These are phyloP conservation scores for Volucella inanis DNA, from an alignment of 2,888 invertebrate species.

Conservation along the genomic window DNA sequence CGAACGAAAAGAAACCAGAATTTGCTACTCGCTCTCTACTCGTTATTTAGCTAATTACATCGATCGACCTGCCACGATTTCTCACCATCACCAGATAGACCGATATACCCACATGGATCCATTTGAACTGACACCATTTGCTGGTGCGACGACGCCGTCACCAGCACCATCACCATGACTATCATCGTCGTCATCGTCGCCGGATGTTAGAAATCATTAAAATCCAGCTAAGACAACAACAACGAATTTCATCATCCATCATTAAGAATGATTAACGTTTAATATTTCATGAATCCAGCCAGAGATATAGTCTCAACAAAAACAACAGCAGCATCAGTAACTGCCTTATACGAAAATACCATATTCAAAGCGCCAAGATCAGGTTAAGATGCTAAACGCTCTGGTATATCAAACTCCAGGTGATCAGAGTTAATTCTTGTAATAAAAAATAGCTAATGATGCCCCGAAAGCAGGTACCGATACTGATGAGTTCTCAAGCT, in stretches of 20 bases:
- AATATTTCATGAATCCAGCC: conserved; percentile 71
- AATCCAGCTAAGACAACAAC: conserved; percentile 58
- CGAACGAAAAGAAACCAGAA: conserved; percentile 39
- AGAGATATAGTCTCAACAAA: conserved; percentile 50
- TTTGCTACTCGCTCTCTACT: conserved; percentile 39
- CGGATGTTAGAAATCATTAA: conserved; percentile 71
- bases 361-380: conserved; percentile 60
- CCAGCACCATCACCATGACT: not conserved
- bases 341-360: not conserved
- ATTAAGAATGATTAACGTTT: conserved; percentile 75
- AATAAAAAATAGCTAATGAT: conserved; percentile 74
- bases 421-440: conserved; percentile 69
- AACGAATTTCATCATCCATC: conserved; percentile 74
- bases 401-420: conserved; percentile 69
- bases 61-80: conserved; percentile 63
- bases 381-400: conserved; percentile 71
- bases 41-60: conserved; percentile 44
- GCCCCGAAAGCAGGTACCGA: conserved; percentile 63
- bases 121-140: conserved; percentile 65
- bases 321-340: not conserved
- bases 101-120: conserved; percentile 30
- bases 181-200: conserved; percentile 59
- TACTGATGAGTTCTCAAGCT: not conserved
- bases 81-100: conserved; percentile 34
- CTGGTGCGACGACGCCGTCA: conserved; percentile 26